Evolutionary conservation across 2,113 vertebrate genomes (phyloP).

Genomic region (Raja brachyura): DNA sequence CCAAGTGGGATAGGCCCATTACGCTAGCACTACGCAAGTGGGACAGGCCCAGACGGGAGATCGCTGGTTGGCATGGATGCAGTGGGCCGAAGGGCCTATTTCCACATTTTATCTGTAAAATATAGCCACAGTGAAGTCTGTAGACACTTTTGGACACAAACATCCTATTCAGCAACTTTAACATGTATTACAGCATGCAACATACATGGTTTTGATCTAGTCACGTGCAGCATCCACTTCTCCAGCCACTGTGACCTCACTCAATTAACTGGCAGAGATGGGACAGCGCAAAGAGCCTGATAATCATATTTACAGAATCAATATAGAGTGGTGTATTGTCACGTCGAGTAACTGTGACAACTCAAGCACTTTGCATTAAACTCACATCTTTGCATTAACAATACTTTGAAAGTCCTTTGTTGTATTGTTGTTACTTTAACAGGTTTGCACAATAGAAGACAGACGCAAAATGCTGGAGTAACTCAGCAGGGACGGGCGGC

Average conservation of each 20-base stretch:
- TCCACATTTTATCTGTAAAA: no score
- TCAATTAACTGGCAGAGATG: constrained; percentile 86
- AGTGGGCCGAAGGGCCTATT: no score
- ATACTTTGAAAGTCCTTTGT: constrained; percentile 81
- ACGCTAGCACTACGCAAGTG: no score
- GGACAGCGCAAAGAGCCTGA: constrained; percentile 84
- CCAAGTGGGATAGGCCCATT: no score
- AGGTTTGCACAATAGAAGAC: constrained; percentile 50
- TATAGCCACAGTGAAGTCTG: neutral
- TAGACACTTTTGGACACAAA: neutral
- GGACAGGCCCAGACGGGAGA: no score
- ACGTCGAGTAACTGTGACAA: constrained; percentile 90
- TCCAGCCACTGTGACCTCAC: constrained; percentile 86
- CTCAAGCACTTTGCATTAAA: constrained; percentile 71
- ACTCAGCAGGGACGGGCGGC: no score
- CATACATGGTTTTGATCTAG: constrained; percentile 54
- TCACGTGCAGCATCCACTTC: constrained; percentile 68
- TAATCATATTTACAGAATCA: constrained; percentile 98
- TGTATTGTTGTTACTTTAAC: constrained; percentile 54
- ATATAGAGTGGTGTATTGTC: constrained; percentile 96
- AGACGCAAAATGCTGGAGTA: no score
- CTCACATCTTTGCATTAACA: constrained; percentile 73
- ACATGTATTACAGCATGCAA: neutral
- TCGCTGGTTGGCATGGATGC: no score
- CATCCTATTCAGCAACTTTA: neutral